These are phyloP conservation scores for Oophaga pumilio DNA, from an alignment of 2,113 vertebrate genomes.

Conservation along the genomic window DNA sequence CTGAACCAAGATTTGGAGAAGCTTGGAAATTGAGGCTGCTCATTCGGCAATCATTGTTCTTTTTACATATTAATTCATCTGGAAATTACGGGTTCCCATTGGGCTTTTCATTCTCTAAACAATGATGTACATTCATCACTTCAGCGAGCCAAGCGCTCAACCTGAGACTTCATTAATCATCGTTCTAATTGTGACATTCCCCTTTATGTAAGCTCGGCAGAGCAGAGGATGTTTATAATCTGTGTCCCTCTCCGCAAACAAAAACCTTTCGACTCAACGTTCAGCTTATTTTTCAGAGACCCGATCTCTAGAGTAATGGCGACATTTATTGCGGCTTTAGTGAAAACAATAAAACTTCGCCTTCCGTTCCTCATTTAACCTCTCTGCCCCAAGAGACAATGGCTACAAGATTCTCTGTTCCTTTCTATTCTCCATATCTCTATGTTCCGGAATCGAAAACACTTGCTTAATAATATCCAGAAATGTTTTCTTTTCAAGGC, in stretches of 20 bases:
- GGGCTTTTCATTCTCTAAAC: background rate
- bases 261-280: constrained; percentile 7
- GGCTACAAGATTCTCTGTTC: background rate
- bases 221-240: constrained; percentile 40
- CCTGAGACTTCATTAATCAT: constrained; percentile 18
- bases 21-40: background rate
- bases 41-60: background rate
- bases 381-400: background rate
- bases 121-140: background rate
- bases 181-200: background rate
- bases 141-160: background rate
- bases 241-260: background rate
- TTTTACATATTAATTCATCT: background rate
- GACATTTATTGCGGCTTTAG: constrained; percentile 5
- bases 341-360: background rate
- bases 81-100: background rate
- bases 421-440: background rate
- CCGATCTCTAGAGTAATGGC: constrained; percentile 1
- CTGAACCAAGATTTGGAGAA: background rate
- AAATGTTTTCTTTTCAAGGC: background rate
- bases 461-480: background rate
- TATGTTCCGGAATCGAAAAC: background rate
- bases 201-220: background rate
- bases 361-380: constrained; percentile 37
- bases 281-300: constrained; percentile 29